These are phyloP conservation scores for Hecatera dysodea DNA, from an alignment of 2,888 invertebrate genomes.

Conservation along the genomic window DNA sequence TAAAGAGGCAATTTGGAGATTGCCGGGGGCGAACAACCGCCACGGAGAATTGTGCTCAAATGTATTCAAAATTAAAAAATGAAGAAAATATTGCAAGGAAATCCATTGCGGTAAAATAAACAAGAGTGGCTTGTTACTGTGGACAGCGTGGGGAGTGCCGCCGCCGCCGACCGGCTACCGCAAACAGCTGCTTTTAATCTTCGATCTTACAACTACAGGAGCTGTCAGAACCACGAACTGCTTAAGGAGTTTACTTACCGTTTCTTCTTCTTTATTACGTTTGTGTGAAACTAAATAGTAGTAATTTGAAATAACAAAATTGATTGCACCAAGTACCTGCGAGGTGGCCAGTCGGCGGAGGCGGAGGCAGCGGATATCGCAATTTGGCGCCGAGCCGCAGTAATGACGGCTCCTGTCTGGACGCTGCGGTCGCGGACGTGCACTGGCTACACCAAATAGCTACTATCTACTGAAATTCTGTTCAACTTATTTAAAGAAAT, in stretches of 20 bases:
- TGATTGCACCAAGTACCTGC: slow-evolving; percentile 60
- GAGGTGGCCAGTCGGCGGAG: slow-evolving; percentile 54
- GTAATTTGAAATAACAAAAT: slow-evolving; percentile 58
- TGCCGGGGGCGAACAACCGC: slow-evolving; percentile 89
- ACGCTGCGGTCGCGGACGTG: slow-evolving; percentile 80
- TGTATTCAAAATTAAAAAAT: slow-evolving; percentile 90
- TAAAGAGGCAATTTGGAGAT: slow-evolving; percentile 91
- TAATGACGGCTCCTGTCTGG: slow-evolving; percentile 78
- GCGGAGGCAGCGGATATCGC: slow-evolving; percentile 81
- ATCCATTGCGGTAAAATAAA: slow-evolving; percentile 90
- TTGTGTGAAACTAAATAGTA: slow-evolving; percentile 36
- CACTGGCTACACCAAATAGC: slow-evolving; percentile 74
- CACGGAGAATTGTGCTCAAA: slow-evolving; percentile 89
- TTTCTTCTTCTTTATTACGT: slow-evolving; percentile 13
- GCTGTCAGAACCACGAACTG: slow-evolving; percentile 19
- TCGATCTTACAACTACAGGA: slow-evolving; percentile 38
- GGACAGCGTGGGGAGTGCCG: slow-evolving; percentile 68
- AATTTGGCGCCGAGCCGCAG: slow-evolving; percentile 85
- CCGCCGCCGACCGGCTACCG: slow-evolving; percentile 56
- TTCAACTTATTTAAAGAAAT: slow-evolving; percentile 63
- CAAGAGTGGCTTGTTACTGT: slow-evolving; percentile 86
- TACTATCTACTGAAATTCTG: slow-evolving; percentile 65
- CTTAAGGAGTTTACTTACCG: slow-evolving; percentile 1
- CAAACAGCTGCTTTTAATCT: slow-evolving; percentile 54
- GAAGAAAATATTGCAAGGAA: slow-evolving; percentile 87